phyloP scores from a whole-genome alignment of 2,888 invertebrate genomes.

The Digitonthophagus gazella region DNA sequence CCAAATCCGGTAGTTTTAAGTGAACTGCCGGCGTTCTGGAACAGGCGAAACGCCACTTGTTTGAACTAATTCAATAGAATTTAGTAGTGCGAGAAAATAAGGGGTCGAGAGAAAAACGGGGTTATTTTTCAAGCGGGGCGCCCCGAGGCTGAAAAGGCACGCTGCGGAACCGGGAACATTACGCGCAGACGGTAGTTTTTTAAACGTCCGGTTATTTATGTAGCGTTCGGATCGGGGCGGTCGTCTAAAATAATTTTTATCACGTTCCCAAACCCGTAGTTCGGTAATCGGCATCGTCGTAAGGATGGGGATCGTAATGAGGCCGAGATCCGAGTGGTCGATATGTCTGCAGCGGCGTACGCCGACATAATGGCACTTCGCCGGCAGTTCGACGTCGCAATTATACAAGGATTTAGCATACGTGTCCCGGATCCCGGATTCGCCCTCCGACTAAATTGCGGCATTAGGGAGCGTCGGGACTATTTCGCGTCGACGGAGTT shows the following conservation, averaged over 20 bases:
- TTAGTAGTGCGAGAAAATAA: constrained; percentile 13
- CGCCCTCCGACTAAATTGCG: neutral
- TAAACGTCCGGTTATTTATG: neutral
- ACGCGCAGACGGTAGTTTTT: neutral
- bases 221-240: neutral
- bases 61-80: constrained; percentile 14
- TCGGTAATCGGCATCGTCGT: neutral
- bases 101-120: constrained; percentile 12
- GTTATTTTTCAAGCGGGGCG: constrained; percentile 2
- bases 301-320: neutral
- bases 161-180: neutral
- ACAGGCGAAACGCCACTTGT: constrained; percentile 17
- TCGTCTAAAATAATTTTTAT: neutral
- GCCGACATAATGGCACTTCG: constrained; percentile 8
- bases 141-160: neutral
- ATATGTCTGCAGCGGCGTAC: neutral
- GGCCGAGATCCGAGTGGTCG: neutral
- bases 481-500: neutral
- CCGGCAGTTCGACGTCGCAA: constrained; percentile 31
- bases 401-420: constrained; percentile 34
- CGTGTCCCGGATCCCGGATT: constrained; percentile 17
- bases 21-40: neutral
- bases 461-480: neutral
- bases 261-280: neutral
- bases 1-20: neutral